Evolutionary conservation across 2,113 vertebrate genomes (phyloP), one percentile per base, ranked within the genome.

Genomic region (Cyrtonyx montezumae): DNA sequence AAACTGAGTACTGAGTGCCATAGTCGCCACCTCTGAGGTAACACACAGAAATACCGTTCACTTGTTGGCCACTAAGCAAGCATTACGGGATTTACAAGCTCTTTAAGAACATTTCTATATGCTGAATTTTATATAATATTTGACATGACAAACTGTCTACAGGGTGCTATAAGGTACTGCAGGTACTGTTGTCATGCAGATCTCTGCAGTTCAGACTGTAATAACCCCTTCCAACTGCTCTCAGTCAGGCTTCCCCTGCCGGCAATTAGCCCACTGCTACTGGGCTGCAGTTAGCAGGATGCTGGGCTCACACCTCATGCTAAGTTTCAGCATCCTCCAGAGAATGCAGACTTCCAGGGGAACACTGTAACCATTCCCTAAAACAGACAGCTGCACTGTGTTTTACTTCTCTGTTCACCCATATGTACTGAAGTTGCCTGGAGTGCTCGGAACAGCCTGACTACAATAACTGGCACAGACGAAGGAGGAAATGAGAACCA

Each of bases 351-450:
- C 53, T 48, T 76, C 30, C n/a, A 25, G 22, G 6, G 40, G 4
- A 40, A 5, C 40, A 40, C 40, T 40, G 40, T 40, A 40, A 40
- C 12, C 40, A 40, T 13, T 40, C 40, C 40, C 40, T 40, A 40
- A 32, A 28, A 21, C 1, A 26, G 19, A 63, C 74, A 48, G 11
- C 3, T 30, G 13, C 61, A 43, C 40, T 26, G 9, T 34, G 5
- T 49, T 79, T 63, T 34, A 1, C 30, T 58, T 55, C 15, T 19
- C 30, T 56, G 4, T 21, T 37, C n/a, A 9, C 5, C 48, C 3
- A 40, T 28, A 23, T 32, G 66, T 78, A 21, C 13, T 63, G 17
- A 28, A 0, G 0, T 2, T 23, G 26, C 10, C 14, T 21, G 13
- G 6, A 48, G 3, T 28, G 6, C 26, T 74, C 10, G 17, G 53